These are phyloP conservation scores for Anneissia japonica DNA, from an alignment of 35 echinoderm and acorn worm genomes.

Conservation along the genomic window DNA sequence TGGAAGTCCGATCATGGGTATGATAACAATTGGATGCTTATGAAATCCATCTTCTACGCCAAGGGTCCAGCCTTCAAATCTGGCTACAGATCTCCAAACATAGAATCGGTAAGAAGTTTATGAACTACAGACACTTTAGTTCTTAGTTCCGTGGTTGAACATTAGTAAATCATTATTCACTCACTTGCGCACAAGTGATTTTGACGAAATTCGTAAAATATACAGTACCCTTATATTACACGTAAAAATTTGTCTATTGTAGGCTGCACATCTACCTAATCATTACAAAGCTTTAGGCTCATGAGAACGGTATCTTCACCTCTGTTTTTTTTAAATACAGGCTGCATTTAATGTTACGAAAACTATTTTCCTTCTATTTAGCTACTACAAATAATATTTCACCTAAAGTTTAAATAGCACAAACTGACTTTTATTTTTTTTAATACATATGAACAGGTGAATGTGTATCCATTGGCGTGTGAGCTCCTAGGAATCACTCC, in stretches of 20 bases:
- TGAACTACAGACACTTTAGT: neutral
- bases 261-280: no score
- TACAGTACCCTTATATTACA: no score
- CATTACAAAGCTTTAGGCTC: no score
- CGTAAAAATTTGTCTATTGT: no score
- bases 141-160: neutral
- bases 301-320: neutral
- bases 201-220: neutral
- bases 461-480: conserved; percentile 48
- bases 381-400: neutral
- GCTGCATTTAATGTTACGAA: neutral
- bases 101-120: conserved; percentile 12
- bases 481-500: conserved; percentile 31
- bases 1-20: conserved; percentile 33
- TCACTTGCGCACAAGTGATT: neutral
- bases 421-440: no score
- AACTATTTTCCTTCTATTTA: neutral
- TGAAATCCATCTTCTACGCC: conserved; percentile 38
- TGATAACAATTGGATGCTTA: conserved; percentile 30
- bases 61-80: conserved; percentile 41
- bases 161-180: neutral
- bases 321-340: neutral
- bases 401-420: neutral
- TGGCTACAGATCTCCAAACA: neutral
- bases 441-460: conserved; percentile 23